Conservation (phyloP, 2,888 invertebrate species). For the Tyria jacobaeae region DNA sequence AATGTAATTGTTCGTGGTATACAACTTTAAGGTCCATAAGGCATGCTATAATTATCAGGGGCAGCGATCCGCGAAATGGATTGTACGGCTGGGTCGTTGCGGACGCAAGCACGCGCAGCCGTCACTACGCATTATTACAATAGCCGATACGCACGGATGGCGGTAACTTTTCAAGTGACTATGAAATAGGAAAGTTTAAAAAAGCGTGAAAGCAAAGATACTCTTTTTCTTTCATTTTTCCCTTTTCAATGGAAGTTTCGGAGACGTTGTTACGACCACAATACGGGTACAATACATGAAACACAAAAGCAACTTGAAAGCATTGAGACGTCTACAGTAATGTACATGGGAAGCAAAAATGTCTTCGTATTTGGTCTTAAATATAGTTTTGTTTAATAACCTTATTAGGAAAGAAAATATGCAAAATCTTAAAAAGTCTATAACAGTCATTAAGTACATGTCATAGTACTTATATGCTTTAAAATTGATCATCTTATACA, state of each 20-base stretch:
- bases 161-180: constrained; percentile 56
- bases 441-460: neutral
- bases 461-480: too few species aligned
- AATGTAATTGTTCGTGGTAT: constrained; percentile 51
- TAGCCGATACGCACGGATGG: constrained; percentile 43
- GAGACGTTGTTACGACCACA: too few species aligned
- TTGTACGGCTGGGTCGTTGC: constrained; percentile 54
- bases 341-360: constrained; percentile 6
- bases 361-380: constrained; percentile 4
- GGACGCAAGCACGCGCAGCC: constrained; percentile 40
- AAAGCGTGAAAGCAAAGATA: constrained; percentile 27
- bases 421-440: too few species aligned
- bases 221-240: constrained; percentile 23
- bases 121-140: constrained; percentile 51
- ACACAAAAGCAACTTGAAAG: constrained; percentile 4
- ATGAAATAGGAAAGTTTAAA: constrained; percentile 56
- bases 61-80: constrained; percentile 76
- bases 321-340: constrained; percentile 8
- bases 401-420: too few species aligned
- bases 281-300: neutral
- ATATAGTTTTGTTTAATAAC: neutral
- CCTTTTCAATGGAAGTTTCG: constrained; percentile 12
- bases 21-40: constrained; percentile 60
- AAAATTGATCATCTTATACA: too few species aligned
- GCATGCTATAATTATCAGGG: constrained; percentile 68